Evolutionary conservation across 2,797 vertebrate genomes (phyloP).

Genomic region (Phrynocephalus guinanensis): DNA sequence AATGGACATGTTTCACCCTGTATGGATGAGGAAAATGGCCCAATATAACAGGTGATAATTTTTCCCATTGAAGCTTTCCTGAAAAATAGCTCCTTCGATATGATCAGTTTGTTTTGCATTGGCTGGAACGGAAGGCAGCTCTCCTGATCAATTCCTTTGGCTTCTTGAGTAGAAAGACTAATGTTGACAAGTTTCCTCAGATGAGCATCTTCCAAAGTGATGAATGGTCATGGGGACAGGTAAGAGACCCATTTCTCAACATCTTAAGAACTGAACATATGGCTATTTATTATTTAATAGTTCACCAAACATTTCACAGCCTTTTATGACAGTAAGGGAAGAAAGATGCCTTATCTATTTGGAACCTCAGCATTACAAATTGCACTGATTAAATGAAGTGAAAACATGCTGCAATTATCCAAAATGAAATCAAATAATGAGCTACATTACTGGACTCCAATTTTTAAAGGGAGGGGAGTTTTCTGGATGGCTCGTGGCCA

Average conservation of each 20-base stretch:
- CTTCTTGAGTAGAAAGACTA: slow-evolving; percentile 10
- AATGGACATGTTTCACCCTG: background rate
- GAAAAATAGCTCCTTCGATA: slow-evolving; percentile 1
- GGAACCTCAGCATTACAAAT: slow-evolving; percentile 26
- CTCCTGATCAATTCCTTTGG: background rate
- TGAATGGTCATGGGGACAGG: background rate
- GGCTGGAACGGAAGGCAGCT: background rate
- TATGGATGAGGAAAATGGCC: background rate
- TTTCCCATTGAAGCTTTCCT: background rate
- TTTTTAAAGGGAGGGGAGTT: background rate
- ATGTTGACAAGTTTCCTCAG: background rate
- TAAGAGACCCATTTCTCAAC: slow-evolving; percentile 24
- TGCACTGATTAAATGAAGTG: slow-evolving; percentile 30
- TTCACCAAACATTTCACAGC: background rate
- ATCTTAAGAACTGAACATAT: background rate
- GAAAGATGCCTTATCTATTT: slow-evolving; percentile 25
- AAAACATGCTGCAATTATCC: slow-evolving; percentile 40
- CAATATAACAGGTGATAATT: background rate
- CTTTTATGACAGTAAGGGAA: background rate
- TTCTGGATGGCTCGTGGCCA: background rate
- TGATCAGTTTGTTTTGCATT: slow-evolving; percentile 19
- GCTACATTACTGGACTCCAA: slow-evolving; percentile 7
- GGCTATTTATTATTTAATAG: slow-evolving; percentile 29
- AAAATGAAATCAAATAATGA: slow-evolving; percentile 16
- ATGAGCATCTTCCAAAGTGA: slow-evolving; percentile 23